phyloP scores from a whole-genome alignment of 1,140 invertebrate genomes.

The Scylla paramamosain region DNA sequence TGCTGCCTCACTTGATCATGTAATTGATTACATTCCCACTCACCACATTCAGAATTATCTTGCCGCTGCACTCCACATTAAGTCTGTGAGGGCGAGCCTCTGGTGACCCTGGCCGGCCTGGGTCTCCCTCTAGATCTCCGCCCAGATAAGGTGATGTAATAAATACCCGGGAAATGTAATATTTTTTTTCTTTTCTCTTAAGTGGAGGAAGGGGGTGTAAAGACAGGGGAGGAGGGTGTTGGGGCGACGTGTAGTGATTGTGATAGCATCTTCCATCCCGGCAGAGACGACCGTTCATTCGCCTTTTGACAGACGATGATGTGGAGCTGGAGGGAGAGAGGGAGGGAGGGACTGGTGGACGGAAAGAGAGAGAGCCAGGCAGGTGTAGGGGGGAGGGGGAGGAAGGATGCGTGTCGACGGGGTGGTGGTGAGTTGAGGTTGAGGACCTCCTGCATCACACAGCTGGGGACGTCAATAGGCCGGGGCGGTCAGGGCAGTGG shows the following conservation, averaged over 20 bases:
- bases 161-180: constrained; percentile 51
- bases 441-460: background rate
- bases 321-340: background rate
- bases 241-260: constrained; percentile 34
- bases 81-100: background rate
- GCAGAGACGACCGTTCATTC: constrained; percentile 38
- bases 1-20: background rate
- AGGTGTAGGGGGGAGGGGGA: background rate
- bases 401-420: background rate
- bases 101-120: background rate
- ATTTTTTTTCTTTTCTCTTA: constrained; percentile 34
- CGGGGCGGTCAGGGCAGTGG: too few relatives aligned
- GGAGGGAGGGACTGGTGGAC: background rate
- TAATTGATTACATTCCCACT: background rate
- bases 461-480: too few relatives aligned
- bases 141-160: constrained; percentile 58
- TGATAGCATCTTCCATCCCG: constrained; percentile 39
- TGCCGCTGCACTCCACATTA: background rate
- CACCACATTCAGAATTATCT: background rate
- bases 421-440: background rate
- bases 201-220: background rate
- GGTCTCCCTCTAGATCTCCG: constrained; percentile 38
- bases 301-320: background rate
- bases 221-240: constrained; percentile 28
- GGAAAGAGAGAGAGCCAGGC: background rate